Conservation (phyloP, 2,797 vertebrate species). For the Xenops minutus region DNA sequence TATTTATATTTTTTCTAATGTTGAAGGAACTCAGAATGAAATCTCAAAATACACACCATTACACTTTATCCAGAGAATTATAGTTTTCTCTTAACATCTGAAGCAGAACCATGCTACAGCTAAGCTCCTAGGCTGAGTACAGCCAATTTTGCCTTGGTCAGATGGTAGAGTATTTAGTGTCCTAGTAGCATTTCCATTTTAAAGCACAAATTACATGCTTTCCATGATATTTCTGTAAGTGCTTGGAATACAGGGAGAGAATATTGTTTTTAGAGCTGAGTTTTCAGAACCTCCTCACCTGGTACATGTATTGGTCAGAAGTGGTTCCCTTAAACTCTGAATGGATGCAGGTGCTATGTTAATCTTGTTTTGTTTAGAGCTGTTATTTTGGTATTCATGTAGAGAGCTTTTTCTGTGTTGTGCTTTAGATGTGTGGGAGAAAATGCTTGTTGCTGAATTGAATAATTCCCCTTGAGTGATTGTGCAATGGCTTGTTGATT, state of each 20-base stretch:
- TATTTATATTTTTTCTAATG: neutral
- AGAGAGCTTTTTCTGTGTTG: neutral
- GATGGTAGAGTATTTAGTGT: neutral
- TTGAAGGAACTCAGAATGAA: neutral
- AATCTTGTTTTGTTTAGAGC: neutral
- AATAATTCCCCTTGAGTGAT: neutral
- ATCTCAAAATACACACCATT: neutral
- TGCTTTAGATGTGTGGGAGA: neutral
- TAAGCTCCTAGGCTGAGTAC: neutral
- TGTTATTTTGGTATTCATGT: neutral
- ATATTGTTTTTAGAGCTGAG: neutral
- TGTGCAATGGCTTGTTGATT: neutral
- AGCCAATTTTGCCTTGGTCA: neutral
- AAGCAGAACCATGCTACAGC: neutral
- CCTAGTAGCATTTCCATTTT: neutral
- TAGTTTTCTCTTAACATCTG: neutral
- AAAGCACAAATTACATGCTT: neutral
- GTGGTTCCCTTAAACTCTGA: neutral
- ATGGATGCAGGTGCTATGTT: too few relatives aligned
- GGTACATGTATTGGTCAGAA: rapidly evolving
- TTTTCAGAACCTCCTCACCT: neutral
- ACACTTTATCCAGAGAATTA: neutral
- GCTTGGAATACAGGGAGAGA: neutral
- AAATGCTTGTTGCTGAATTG: neutral
- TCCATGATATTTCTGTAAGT: neutral